Conservation (phyloP, 23 tunicate species). For the Oikopleura vanhoeffeni region DNA sequence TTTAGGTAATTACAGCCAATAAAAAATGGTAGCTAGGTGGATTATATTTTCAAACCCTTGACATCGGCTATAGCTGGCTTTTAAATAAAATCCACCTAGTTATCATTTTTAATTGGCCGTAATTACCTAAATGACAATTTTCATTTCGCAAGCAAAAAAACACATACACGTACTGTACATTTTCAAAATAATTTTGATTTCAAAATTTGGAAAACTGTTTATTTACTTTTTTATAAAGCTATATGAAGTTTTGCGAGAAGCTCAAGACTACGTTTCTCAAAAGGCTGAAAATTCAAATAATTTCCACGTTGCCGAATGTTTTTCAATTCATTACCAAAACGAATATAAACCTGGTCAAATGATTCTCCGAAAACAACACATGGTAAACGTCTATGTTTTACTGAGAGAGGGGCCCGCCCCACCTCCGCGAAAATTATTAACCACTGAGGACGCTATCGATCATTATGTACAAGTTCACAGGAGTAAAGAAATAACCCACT, state of each 20-base stretch:
- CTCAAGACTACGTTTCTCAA: not conserved
- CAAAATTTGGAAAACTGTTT: too few species aligned
- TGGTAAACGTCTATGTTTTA: not conserved
- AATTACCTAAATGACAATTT: too few species aligned
- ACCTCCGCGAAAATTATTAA: not conserved
- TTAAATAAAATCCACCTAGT: too few species aligned
- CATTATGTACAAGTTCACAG: not conserved
- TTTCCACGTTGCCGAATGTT: not conserved
- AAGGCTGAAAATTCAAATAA: not conserved
- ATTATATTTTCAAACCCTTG: too few species aligned
- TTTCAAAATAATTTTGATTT: too few species aligned
- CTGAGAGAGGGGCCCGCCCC: not conserved
- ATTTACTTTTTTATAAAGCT: not conserved
- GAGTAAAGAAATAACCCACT: not conserved
- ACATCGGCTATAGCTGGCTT: too few species aligned
- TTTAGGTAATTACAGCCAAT: too few species aligned
- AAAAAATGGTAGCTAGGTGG: too few species aligned
- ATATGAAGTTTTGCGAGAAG: conserved; percentile 4
- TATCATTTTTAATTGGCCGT: too few species aligned
- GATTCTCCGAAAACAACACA: not conserved
- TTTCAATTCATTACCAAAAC: not conserved
- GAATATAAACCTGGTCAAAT: not conserved
- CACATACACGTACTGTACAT: too few species aligned
- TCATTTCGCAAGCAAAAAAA: too few species aligned
- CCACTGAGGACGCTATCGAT: not conserved